Percentiles rank a stretch among this genome's conserved stretches.
Evolutionary conservation across 2,888 invertebrate genomes (phyloP).

Genomic region (Hedychridium roseum): DNA sequence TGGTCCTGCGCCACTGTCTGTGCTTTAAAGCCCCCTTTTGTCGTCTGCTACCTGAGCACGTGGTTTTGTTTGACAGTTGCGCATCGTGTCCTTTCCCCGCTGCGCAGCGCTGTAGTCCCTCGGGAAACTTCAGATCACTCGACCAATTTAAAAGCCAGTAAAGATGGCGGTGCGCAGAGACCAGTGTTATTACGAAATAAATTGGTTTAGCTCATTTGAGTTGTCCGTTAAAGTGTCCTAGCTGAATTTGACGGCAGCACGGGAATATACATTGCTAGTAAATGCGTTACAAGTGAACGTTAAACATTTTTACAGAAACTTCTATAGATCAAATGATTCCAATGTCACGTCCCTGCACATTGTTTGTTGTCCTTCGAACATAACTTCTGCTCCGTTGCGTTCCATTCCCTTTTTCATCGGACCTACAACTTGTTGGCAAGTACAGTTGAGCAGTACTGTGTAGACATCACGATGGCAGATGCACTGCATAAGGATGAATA

Average conservation of each 20-base stretch:
- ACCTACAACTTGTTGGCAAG: too few relatives aligned
- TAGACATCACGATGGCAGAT: conserved; percentile 45
- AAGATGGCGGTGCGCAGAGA: conserved; percentile 28
- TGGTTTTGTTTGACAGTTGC: conserved; percentile 44
- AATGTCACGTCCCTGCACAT: not conserved
- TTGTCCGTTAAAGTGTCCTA: conserved; percentile 22
- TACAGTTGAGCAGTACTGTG: too few relatives aligned
- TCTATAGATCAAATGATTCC: conserved; percentile 4
- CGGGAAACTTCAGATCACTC: too few relatives aligned
- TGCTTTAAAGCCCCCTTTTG: too few relatives aligned
- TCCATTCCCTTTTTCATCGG: conserved; percentile 8
- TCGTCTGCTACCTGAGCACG: conserved; percentile 44
- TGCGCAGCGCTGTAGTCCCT: conserved; percentile 17
- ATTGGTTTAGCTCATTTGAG: not conserved
- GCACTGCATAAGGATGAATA: conserved; percentile 49
- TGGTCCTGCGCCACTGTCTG: too few relatives aligned
- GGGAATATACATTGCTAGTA: not conserved
- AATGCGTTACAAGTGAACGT: too few relatives aligned
- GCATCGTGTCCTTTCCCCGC: conserved; percentile 10
- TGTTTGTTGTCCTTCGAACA: conserved; percentile 21
- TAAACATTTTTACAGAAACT: conserved; percentile 14
- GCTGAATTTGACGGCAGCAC: not conserved
- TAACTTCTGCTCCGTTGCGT: conserved; percentile 36
- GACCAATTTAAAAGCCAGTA: too few relatives aligned
- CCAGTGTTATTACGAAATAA: conserved; percentile 28